Percentiles rank a stretch among this genome's conserved stretches.
These are phyloP conservation scores for Baryphthengus martii DNA, from an alignment of 2,113 vertebrate species.

Conservation along the genomic window DNA sequence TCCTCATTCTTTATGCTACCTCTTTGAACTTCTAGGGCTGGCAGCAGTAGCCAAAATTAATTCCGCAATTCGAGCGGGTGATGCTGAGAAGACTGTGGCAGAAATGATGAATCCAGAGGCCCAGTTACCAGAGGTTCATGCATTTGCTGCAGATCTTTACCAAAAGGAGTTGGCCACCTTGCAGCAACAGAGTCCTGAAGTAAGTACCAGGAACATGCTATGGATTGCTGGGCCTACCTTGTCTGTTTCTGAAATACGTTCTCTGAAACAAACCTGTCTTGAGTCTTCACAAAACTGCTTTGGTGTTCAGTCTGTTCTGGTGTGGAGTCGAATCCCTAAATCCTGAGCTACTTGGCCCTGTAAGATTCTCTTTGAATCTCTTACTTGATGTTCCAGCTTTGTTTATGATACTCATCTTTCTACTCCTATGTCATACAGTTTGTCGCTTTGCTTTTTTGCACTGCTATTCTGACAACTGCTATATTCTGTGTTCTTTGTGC, in stretches of 20 bases:
- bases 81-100: conserved; percentile 84
- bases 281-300: background rate
- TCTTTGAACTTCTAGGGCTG: conserved; percentile 74
- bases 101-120: conserved; percentile 93
- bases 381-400: background rate
- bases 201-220: conserved; percentile 5
- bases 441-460: background rate
- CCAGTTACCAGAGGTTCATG: conserved; percentile 90
- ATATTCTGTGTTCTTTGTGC: background rate
- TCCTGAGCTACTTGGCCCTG: background rate
- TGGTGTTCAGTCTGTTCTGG: background rate
- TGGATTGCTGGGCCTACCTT: background rate
- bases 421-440: background rate
- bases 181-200: conserved; percentile 91
- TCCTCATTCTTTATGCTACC: background rate
- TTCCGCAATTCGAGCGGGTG: conserved; percentile 79
- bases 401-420: background rate
- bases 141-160: conserved; percentile 88
- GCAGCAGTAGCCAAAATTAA: conserved; percentile 88
- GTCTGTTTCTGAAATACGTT: background rate
- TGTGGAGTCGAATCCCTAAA: background rate
- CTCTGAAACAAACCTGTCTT: background rate
- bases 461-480: background rate
- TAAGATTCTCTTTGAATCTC: background rate
- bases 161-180: conserved; percentile 89